Percentiles rank a stretch among this genome's conserved stretches.
phyloP scores from a whole-genome alignment of 2,797 vertebrate genomes.

The Sebastes nivosus region DNA sequence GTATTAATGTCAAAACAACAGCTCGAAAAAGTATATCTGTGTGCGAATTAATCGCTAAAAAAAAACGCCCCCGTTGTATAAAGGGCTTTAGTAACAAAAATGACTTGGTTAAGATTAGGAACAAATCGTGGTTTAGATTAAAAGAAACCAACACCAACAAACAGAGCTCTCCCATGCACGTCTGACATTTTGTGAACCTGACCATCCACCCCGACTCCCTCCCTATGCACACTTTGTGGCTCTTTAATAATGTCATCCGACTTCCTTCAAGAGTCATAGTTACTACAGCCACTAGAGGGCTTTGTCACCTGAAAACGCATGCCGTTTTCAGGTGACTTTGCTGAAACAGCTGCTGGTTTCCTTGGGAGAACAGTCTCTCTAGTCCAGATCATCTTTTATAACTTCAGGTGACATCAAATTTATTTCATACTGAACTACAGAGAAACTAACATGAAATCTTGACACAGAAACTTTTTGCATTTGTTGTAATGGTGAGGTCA shows the following conservation, averaged over 20 bases:
- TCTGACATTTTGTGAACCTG: not conserved
- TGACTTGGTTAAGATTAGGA: not conserved
- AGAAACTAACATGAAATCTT: not conserved
- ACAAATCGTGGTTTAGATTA: not conserved
- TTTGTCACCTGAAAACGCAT: not conserved
- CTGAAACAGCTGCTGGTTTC: not conserved
- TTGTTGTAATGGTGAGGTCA: not conserved
- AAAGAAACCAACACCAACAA: not conserved
- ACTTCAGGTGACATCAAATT: not conserved
- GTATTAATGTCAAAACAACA: too few relatives aligned
- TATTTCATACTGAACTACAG: not conserved
- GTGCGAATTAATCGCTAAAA: fast-evolving
- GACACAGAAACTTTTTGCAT: not conserved
- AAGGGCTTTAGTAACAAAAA: not conserved
- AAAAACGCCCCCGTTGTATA: fast-evolving
- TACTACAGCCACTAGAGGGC: not conserved
- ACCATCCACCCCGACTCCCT: not conserved
- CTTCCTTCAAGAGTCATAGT: not conserved
- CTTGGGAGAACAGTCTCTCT: not conserved
- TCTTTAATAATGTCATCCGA: not conserved
- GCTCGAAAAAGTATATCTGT: too few relatives aligned
- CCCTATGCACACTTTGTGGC: not conserved
- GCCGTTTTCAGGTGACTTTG: not conserved
- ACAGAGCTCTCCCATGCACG: not conserved
- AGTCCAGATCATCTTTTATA: not conserved